These are phyloP conservation scores for Ricordea florida DNA, from an alignment of 92 coral and sea anemone species.

Conservation along the genomic window DNA sequence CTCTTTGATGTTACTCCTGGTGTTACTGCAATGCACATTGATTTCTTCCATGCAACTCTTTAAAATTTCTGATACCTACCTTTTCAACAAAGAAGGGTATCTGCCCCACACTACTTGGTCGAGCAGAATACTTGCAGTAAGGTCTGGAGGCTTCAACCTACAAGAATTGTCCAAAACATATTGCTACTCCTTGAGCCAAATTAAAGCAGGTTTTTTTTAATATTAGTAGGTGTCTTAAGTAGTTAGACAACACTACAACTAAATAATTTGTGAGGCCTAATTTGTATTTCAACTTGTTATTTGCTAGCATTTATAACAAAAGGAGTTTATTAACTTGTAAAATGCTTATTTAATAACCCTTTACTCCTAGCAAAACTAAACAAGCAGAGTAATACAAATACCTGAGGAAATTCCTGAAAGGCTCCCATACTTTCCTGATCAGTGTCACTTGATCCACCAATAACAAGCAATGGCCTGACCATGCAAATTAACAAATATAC, in stretches of 20 bases:
- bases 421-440: slow-evolving; percentile 95
- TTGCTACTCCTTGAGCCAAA: not conserved
- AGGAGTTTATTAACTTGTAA: too few relatives aligned
- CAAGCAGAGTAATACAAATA: not conserved
- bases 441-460: slow-evolving; percentile 91
- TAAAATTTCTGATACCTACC: slow-evolving; percentile 28
- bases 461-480: slow-evolving; percentile 87
- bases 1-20: too few relatives aligned
- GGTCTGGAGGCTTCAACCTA: slow-evolving; percentile 92
- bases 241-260: too few relatives aligned
- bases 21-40: too few relatives aligned
- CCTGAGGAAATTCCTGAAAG: slow-evolving; percentile 97
- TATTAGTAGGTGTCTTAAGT: too few relatives aligned
- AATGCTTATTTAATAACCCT: too few relatives aligned
- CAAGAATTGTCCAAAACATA: not conserved
- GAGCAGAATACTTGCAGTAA: slow-evolving; percentile 81
- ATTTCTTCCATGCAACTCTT: too few relatives aligned
- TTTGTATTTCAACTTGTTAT: too few relatives aligned
- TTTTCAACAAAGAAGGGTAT: slow-evolving; percentile 93
- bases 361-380: not conserved
- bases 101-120: slow-evolving; percentile 81
- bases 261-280: too few relatives aligned
- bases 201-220: too few relatives aligned
- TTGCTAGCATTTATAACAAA: too few relatives aligned
- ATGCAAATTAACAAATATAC: not conserved